phyloP scores from a whole-genome alignment of 2,888 invertebrate genomes.

The Synergus laeviventris region DNA sequence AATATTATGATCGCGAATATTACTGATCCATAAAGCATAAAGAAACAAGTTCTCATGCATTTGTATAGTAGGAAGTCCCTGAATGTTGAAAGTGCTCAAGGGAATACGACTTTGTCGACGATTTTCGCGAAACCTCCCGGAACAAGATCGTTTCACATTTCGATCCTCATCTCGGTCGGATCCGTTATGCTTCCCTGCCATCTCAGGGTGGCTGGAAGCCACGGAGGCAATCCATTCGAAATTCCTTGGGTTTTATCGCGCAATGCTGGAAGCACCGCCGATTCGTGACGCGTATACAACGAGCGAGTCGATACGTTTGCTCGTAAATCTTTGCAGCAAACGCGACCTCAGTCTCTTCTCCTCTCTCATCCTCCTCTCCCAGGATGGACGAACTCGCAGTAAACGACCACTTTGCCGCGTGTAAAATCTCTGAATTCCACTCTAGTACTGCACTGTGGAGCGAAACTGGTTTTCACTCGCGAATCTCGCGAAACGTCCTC shows the following conservation, averaged over 20 bases:
- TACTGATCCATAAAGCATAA: neutral
- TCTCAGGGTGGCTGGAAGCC: constrained; percentile 42
- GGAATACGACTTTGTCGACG: neutral
- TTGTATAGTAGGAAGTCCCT: neutral
- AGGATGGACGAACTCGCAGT: constrained; percentile 48
- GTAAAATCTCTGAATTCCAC: constrained; percentile 55
- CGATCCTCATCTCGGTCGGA: constrained; percentile 16
- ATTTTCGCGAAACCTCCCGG: constrained; percentile 50
- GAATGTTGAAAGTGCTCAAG: constrained; percentile 17
- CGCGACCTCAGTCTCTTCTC: constrained; percentile 43
- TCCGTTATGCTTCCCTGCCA: constrained; percentile 20
- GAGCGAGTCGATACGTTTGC: constrained; percentile 52
- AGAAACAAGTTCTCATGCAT: constrained; percentile 7
- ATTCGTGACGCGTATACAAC: constrained; percentile 52
- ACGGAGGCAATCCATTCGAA: constrained; percentile 47
- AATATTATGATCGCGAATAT: no score
- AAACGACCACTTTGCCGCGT: constrained; percentile 56
- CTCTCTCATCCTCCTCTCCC: constrained; percentile 46
- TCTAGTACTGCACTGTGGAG: constrained; percentile 37
- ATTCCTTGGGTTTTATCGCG: constrained; percentile 56
- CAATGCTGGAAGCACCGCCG: constrained; percentile 45
- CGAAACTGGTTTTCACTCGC: constrained; percentile 51
- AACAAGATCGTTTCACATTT: constrained; percentile 43
- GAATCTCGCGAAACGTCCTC: constrained; percentile 44
- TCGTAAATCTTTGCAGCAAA: constrained; percentile 58